Evolutionary conservation across 2,113 vertebrate genomes (phyloP), one percentile per base, ranked within the genome.

Genomic region (Crotophaga sulcirostris): DNA sequence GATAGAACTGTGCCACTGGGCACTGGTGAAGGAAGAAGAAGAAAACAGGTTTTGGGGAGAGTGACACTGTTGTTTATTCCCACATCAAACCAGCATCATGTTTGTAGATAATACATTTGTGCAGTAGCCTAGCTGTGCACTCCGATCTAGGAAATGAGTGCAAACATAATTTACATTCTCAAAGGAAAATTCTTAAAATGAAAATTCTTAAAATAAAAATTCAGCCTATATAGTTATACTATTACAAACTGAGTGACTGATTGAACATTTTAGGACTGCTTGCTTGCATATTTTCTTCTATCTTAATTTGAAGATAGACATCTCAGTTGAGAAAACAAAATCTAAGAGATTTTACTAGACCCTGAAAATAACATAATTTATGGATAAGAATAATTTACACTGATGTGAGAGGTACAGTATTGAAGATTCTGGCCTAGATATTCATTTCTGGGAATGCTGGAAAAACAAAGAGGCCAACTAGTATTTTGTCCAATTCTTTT

Each of bases 121-220:
- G 9, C 13, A 29, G n/a, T 20, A 84, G 26, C 15, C 31, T 62
- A 13, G 9, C 16, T 69, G 16, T 56, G 44, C 5, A 10, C 13
- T 78, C 0, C 0, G 51, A 18, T 38, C 20, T 54, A 40, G 28
- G 25, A 84, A 7, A 52, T 5, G 82, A 82, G 16, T 36, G 3
- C 28, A 67, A 89, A 68, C 4, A 2, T 16, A 67, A 33, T 52
- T 74, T 17, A 33, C 1, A 58, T 75, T 67, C 9, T 73, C 25
- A 55, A 66, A 70, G 19, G 7, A 94, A 93, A 91, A 73, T 11
- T n/a, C n/a, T n/a, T n/a, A n/a, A n/a, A n/a, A n/a, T n/a, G n/a
- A n/a, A n/a, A n/a, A n/a, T n/a, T n/a, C n/a, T n/a, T n/a, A n/a
- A n/a, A n/a, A 67, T 17, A 52, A 54, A 72, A 79, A 69, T 54